Evolutionary conservation across 2,113 vertebrate species (phyloP), one percentile per base, ranked within the genome.

Genomic region (Cepphus grylle): DNA sequence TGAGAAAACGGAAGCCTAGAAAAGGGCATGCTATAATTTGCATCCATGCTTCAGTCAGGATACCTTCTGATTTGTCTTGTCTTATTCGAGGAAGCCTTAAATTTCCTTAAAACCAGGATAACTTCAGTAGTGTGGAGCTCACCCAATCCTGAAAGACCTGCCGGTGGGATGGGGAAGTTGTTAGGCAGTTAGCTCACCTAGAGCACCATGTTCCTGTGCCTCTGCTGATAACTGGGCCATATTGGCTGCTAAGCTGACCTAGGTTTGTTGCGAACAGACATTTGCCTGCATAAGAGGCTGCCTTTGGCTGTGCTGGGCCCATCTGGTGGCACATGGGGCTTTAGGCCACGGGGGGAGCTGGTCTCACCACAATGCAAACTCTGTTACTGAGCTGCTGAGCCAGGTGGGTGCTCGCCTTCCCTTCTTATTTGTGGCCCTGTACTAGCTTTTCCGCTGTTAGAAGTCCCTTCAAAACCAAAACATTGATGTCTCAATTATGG

Each of bases 241-340:
- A 1, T 11, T 15, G 38, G 38, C 62, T 56, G 36, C 81, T 78
- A 9, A 52, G 30, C 34, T 52, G 43, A 14, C 40, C n/a, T 14
- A 14, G 32, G 52, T 42, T 40, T 81, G 38, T 53, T 73, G 36
- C 0, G 0, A 30, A 71, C 45, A 8, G 2, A 0, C 5, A 0
- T 52, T 83, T 18, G 23, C 32, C 18, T 50, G 73, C 16, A 15
- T 18, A 27, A 43, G 36, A 38, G 29, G 36, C 61, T 78, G 49
- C 27, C 17, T 81, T 72, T 25, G 40, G 29, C 40, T 62, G 36
- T 59, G 43, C n/a, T 38, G 16, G 38, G 17, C 70, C 59, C 8
- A 5, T 22, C 8, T 38, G 56, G 59, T 32, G 11, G 23, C 15
- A 5, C 2, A 0, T 11, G 34, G 3, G 12, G 26, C 30, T 62